Conservation (phyloP, 2,888 invertebrate genomes). For the Melanostoma mellinum region DNA sequence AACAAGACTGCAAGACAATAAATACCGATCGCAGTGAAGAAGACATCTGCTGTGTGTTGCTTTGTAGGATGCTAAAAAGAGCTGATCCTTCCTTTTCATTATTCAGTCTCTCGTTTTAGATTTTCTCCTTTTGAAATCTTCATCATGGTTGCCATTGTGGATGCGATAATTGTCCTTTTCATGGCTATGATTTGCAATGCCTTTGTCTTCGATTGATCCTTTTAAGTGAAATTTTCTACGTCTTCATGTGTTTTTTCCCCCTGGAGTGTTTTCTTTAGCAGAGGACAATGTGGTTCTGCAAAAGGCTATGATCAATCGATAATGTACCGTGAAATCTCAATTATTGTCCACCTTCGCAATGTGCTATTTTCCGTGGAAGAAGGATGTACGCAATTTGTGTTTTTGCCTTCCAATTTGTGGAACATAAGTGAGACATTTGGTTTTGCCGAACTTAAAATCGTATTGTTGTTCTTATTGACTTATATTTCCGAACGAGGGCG, state of each 20-base stretch:
- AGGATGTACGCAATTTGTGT: constrained; percentile 54
- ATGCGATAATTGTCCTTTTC: constrained; percentile 70
- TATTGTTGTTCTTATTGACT: constrained; percentile 37
- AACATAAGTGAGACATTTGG: constrained; percentile 63
- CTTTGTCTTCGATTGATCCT: constrained; percentile 68
- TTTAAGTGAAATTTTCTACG: constrained; percentile 58
- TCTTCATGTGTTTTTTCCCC: constrained; percentile 27
- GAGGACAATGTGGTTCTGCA: constrained; percentile 56
- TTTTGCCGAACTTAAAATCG: constrained; percentile 16
- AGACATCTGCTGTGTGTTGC: constrained; percentile 64
- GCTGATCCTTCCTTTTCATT: constrained; percentile 52
- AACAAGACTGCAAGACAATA: constrained; percentile 55
- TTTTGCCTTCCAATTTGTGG: constrained; percentile 64
- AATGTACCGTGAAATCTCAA: constrained; percentile 59
- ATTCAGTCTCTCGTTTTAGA: not conserved
- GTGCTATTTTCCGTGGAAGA: not conserved
- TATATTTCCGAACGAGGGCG: too few relatives aligned
- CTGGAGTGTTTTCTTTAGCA: constrained; percentile 19
- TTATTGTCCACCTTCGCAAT: constrained; percentile 41
- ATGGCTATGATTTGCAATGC: constrained; percentile 65
- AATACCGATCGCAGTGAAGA: constrained; percentile 1
- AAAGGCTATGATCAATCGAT: constrained; percentile 24
- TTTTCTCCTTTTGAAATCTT: constrained; percentile 3
- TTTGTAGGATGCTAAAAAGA: constrained; percentile 39
- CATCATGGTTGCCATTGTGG: constrained; percentile 69